Evolutionary conservation across 2,797 vertebrate species (phyloP).

Genomic region (Knipowitschia caucasica): DNA sequence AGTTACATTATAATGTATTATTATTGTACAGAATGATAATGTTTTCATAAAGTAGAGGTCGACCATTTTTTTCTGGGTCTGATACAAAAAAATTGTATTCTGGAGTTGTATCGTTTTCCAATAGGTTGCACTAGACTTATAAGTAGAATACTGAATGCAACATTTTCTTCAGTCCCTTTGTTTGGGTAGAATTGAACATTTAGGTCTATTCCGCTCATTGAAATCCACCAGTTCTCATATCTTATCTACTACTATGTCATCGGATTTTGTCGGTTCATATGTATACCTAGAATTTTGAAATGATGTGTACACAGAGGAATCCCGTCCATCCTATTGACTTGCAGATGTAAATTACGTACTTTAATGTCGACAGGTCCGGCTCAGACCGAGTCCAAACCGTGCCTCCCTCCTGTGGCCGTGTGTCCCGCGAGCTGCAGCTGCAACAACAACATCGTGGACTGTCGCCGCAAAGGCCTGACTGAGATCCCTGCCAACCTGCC

Average conservation of each 20-base stretch:
- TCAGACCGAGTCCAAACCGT: constrained; percentile 80
- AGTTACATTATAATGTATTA: not conserved
- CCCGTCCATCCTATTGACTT: not conserved
- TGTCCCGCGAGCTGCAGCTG: constrained; percentile 92
- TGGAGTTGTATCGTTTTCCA: not conserved
- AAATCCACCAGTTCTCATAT: too few species aligned
- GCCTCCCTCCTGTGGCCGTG: constrained; percentile 85
- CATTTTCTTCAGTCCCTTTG: too few species aligned
- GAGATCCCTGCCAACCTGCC: constrained; percentile 94
- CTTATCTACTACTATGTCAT: too few species aligned
- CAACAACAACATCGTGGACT: constrained; percentile 96
- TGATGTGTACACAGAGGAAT: not conserved
- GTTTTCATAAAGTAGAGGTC: constrained; percentile 1
- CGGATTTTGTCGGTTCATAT: too few species aligned
- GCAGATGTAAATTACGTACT: not conserved
- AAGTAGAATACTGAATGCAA: too few species aligned
- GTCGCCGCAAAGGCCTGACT: constrained; percentile 87
- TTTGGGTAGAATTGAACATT: too few species aligned
- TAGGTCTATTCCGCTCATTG: too few species aligned
- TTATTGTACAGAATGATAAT: not conserved
- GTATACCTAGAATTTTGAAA: not conserved
- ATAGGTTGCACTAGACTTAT: not conserved
- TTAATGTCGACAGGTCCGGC: constrained; percentile 73
- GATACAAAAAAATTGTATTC: too few species aligned
- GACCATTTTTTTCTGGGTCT: too few species aligned